Conservation (phyloP, 2,113 vertebrate species). For the Semnornis frantzii region DNA sequence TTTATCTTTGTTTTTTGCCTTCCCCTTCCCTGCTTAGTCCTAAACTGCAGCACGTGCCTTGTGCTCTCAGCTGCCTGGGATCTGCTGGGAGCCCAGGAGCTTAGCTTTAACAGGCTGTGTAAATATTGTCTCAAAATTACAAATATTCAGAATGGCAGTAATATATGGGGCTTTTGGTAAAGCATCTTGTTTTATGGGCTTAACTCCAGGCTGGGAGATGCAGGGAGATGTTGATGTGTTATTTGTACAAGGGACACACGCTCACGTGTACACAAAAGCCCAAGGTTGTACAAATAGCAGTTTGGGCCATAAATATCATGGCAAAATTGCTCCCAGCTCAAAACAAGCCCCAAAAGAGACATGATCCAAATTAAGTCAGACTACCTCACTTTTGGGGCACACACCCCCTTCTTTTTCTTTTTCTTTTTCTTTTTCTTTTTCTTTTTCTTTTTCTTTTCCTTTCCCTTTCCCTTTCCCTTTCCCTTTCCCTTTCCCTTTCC, state of each 20-base stretch:
- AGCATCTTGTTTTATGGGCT: slow-evolving; percentile 62
- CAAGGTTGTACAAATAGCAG: slow-evolving; percentile 45
- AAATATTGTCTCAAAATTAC: slow-evolving; percentile 67
- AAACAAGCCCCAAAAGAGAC: slow-evolving; percentile 55
- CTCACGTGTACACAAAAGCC: slow-evolving; percentile 41
- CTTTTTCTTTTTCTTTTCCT: too few relatives aligned
- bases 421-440: not conserved
- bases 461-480: accelerated
- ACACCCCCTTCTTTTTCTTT: not conserved
- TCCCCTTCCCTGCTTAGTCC: not conserved
- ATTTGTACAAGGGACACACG: slow-evolving; percentile 39
- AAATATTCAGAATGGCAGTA: slow-evolving; percentile 69
- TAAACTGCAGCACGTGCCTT: not conserved
- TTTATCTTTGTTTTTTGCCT: not conserved
- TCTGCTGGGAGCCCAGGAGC: slow-evolving; percentile 25
- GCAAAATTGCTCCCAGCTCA: slow-evolving; percentile 55
- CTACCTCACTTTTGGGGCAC: not conserved
- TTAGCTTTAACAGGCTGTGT: slow-evolving; percentile 37
- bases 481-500: accelerated
- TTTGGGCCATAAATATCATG: slow-evolving; percentile 52
- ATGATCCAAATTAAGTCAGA: slow-evolving; percentile 21
- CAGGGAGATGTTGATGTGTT: slow-evolving; percentile 6
- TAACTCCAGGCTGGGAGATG: slow-evolving; percentile 12
- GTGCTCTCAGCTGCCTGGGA: slow-evolving; percentile 40
- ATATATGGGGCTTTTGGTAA: slow-evolving; percentile 58